Percentiles rank a stretch among this genome's conserved stretches.
Conservation (phyloP, 1,140 invertebrate genomes). For the Charaxes varanes region DNA sequence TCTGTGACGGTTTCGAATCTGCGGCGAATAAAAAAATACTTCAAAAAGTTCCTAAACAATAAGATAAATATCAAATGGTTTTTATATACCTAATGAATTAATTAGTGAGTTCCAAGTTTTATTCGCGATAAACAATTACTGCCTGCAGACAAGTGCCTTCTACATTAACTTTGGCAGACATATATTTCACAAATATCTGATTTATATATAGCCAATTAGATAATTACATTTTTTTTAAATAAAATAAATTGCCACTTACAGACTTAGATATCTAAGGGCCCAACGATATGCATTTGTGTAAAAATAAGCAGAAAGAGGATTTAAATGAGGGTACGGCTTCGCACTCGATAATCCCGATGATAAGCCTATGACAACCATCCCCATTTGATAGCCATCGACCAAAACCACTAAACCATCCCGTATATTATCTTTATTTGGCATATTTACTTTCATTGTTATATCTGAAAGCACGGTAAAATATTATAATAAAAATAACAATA, state of each 20-base stretch:
- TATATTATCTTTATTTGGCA: slow-evolving; percentile 29
- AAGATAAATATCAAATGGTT: too few species aligned
- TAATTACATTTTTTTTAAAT: neutral
- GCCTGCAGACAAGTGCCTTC: too few species aligned
- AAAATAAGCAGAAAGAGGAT: slow-evolving; percentile 38
- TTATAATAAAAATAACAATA: slow-evolving; percentile 3
- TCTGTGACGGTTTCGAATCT: too few species aligned
- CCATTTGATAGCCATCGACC: slow-evolving; percentile 38
- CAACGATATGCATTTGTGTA: slow-evolving; percentile 49
- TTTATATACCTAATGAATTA: too few species aligned
- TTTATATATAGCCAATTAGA: too few species aligned
- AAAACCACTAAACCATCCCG: slow-evolving; percentile 30
- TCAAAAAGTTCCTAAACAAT: too few species aligned
- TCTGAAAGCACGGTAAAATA: slow-evolving; percentile 17
- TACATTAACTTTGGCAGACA: too few species aligned
- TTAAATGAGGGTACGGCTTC: slow-evolving; percentile 31
- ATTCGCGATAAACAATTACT: too few species aligned
- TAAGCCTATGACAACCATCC: slow-evolving; percentile 30
- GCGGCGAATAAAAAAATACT: too few species aligned
- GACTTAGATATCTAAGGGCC: slow-evolving; percentile 41
- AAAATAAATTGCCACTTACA: slow-evolving; percentile 29
- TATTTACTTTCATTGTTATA: neutral
- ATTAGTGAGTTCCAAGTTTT: too few species aligned
- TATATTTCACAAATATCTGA: too few species aligned
- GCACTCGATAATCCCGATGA: slow-evolving; percentile 28